Base-by-base conservation (phyloP, 2,888 invertebrate species). In the Drosophila peninsularis region DNA sequence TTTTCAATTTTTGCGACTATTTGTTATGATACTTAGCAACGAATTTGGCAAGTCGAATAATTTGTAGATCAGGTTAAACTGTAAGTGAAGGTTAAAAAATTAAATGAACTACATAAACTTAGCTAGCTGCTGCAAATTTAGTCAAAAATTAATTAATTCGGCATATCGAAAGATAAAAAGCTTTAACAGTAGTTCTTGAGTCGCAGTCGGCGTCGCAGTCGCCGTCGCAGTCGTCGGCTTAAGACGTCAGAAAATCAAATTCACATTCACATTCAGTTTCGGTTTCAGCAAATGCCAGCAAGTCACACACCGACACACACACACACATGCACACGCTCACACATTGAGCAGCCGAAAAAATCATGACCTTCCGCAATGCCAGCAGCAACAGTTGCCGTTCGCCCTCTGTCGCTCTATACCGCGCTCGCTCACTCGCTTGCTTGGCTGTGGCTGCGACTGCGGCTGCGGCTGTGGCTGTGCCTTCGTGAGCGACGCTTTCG, bases 311-410 rank as follows among this genome's bases (percentile, higher is more conserved):
- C 53, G 42, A 34, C 17, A 49, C 21, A 37, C 13, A 44, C 42
- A 41, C 53, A 41, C 34, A 56, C 62, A 71, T 56, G 49, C 37
- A 50, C 14, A 39, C 14, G n/a, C 45, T 44, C 53, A 53, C 30
- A 68, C 62, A 9, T 53, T 57, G 67, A 65, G 60, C 74, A 71
- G 71, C 78, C 80, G 77, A 82, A 86, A 88, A 86, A 90, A 90
- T 85, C 91, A 90, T 90, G 91, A 91, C 91, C 91, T 91, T 91
- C 90, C 91, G 86, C 91, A 91, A 91, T 91, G 90, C 90, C 91
- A 90, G 74, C 86, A 60, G 63, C 69, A 55, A 55, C 55, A 44
- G 55, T 83, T 80, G 78, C 66, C 65, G 76, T 55, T 67, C 58
- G 66, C 62, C 64, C 62, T 66, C 49, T 50, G 27, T 24, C 54